Conservation (phyloP, 1,140 invertebrate species). For the Pygmarrhopalites habei region DNA sequence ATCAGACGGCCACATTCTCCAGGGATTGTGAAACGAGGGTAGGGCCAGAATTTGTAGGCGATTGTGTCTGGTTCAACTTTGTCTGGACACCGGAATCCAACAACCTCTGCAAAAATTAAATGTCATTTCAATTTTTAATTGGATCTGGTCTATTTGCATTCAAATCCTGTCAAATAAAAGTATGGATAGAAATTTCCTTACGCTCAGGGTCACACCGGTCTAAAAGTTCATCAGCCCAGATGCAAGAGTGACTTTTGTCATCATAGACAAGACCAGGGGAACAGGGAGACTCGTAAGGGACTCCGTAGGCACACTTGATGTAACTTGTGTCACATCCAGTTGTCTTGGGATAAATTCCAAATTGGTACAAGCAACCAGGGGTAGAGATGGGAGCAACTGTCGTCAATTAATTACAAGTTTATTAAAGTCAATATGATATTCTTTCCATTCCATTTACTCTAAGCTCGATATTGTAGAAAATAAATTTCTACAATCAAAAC, state of each 20-base stretch:
- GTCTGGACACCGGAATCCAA: slow-evolving; percentile 56
- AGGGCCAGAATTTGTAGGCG: slow-evolving; percentile 80
- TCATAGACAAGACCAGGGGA: slow-evolving; percentile 75
- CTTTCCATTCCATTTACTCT: no score
- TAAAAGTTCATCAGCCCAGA: slow-evolving; percentile 83
- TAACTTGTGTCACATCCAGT: slow-evolving; percentile 71
- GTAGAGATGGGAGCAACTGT: slow-evolving; percentile 67
- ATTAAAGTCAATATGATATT: not conserved
- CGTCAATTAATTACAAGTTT: not conserved
- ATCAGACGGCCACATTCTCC: slow-evolving; percentile 75
- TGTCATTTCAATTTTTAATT: not conserved
- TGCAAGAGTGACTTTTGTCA: slow-evolving; percentile 76
- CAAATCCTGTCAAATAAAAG: no score
- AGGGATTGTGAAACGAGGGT: slow-evolving; percentile 74
- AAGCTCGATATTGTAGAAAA: no score
- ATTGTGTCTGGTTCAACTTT: slow-evolving; percentile 68
- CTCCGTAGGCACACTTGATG: slow-evolving; percentile 74
- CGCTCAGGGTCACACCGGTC: slow-evolving; percentile 77
- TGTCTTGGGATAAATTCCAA: slow-evolving; percentile 73
- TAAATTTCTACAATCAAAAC: no score
- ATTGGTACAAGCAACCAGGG: slow-evolving; percentile 78
- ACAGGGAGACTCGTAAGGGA: slow-evolving; percentile 68
- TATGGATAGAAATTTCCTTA: slow-evolving; percentile 44
- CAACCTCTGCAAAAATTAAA: slow-evolving; percentile 44
- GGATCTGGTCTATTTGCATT: not conserved